phyloP scores from a whole-genome alignment of 2,888 invertebrate species.

The Brachyopa scutellaris region DNA sequence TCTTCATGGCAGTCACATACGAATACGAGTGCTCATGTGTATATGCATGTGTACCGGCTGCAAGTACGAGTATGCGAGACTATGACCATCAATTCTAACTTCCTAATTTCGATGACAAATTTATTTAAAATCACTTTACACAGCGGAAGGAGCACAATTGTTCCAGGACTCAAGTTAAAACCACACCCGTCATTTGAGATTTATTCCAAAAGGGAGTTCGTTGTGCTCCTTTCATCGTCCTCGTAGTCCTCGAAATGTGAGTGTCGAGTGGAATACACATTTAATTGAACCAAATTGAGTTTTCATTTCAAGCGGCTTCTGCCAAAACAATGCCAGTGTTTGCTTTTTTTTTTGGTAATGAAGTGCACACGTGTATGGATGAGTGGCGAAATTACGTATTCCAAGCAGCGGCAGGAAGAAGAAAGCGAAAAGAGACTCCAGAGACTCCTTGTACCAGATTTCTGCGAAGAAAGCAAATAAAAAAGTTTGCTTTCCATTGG shows the following conservation, averaged over 20 bases:
- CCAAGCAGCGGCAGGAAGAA: slow-evolving; percentile 20
- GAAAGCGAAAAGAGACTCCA: slow-evolving; percentile 13
- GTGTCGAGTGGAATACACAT: slow-evolving; percentile 24
- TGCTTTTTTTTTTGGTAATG: slow-evolving; percentile 44
- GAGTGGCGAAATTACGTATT: slow-evolving; percentile 43
- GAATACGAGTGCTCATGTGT: neutral
- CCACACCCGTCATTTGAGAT: slow-evolving; percentile 34
- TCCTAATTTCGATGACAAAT: slow-evolving; percentile 33
- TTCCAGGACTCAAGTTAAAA: slow-evolving; percentile 14
- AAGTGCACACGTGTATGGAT: slow-evolving; percentile 32
- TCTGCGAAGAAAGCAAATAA: slow-evolving; percentile 1
- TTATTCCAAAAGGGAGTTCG: slow-evolving; percentile 34
- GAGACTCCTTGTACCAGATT: slow-evolving; percentile 32
- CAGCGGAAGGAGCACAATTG: neutral
- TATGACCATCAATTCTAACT: neutral
- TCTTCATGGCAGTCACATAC: slow-evolving; percentile 43
- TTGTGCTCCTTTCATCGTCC: slow-evolving; percentile 14
- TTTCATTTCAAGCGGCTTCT: slow-evolving; percentile 40
- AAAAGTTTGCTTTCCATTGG: slow-evolving; percentile 3
- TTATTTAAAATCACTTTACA: slow-evolving; percentile 5
- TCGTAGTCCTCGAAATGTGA: no score
- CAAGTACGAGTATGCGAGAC: neutral
- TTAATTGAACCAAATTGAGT: slow-evolving; percentile 60
- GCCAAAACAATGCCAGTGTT: slow-evolving; percentile 22
- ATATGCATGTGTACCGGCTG: neutral